A percentile compares a stretch with the other conserved stretches of the same genome.
phyloP scores from a whole-genome alignment of 2,888 invertebrate genomes.

The Cephalotes varians region DNA sequence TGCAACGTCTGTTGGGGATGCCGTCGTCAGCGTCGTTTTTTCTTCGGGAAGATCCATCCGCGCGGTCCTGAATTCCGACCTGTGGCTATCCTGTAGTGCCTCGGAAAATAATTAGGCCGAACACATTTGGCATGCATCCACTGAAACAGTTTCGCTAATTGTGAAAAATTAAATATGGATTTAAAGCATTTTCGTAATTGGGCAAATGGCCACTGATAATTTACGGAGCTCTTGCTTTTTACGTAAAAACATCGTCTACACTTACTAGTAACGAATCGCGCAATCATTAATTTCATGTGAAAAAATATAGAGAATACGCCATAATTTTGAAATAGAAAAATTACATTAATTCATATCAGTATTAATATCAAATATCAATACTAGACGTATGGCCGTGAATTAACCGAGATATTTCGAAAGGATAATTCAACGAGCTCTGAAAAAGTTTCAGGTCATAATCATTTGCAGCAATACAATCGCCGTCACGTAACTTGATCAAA shows the following conservation, averaged over 20 bases:
- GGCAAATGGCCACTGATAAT: conserved; percentile 10
- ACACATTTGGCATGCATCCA: conserved; percentile 63
- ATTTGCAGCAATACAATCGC: conserved; percentile 33
- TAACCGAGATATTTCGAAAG: conserved; percentile 11
- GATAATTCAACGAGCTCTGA: not conserved
- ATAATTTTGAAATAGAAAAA: not conserved
- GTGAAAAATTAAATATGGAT: conserved; percentile 38
- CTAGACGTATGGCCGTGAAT: not conserved
- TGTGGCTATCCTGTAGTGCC: conserved; percentile 21
- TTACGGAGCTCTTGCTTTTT: not conserved
- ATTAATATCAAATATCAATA: not conserved
- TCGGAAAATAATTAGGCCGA: conserved; percentile 67
- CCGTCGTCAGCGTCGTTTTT: conserved; percentile 5
- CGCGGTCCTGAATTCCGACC: not conserved
- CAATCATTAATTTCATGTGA: not conserved
- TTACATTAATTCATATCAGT: not conserved
- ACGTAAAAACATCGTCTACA: not conserved
- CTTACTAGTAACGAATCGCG: not conserved
- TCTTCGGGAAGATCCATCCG: conserved; percentile 17
- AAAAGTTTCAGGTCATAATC: conserved; percentile 19
- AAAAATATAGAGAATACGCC: too few relatives aligned
- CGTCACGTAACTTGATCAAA: conserved; percentile 34
- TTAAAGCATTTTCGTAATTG: not conserved
- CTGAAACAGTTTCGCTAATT: conserved; percentile 22
- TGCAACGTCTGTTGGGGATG: conserved; percentile 67